Evolutionary conservation across 1,140 invertebrate genomes (phyloP), one percentile per base, ranked within the genome.

Genomic region (Aradophagus sp.): DNA sequence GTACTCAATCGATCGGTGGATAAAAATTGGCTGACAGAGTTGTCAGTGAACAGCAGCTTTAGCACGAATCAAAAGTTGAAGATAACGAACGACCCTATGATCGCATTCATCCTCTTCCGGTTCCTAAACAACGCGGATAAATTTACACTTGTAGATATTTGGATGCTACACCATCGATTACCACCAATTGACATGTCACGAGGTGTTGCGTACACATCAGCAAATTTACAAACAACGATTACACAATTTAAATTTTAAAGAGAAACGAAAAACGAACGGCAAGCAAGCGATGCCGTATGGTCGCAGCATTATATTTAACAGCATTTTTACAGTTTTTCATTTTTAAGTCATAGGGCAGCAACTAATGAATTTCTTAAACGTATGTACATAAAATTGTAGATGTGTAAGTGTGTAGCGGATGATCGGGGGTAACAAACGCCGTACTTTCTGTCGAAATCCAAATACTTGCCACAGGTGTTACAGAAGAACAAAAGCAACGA

Each of bases 1-100:
- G 84, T 97, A 96, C 80, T 97, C 96, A 34, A 97, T 98, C 81
- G 95, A 97, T 86, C 89, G 95, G 75, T 98, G 96, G 96, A 94
- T 98, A 80, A 95, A 96, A 87, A 92, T 95, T 80, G 92, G 91
- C 87, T 93, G 91, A 93, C 56, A 70, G 32, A 29, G 50, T 61
- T 61, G 50, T 42, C 68, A 42, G 35, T 71, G 56, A n/a, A n/a
- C n/a, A 66, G 52, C 61, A 59, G 62, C 34, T 61, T 63, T 66
- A 66, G 53, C 59, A 47, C n/a, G 17, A 75, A 68, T 59, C 63
- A 72, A 75, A 66, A 71, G 12, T 44, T 58, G 55, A 50, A 34
- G 41, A 38, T 48, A 63, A 59, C 32, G 32, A 42, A 48, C 48
- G 29, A 50, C 42, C 48, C 52, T 50, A 61, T 53, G 36, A 59